A percentile compares a stretch with the other conserved stretches of the same genome.
These are phyloP conservation scores for Stenotaenia linearis DNA, from an alignment of 2,888 invertebrate species.

Conservation along the genomic window DNA sequence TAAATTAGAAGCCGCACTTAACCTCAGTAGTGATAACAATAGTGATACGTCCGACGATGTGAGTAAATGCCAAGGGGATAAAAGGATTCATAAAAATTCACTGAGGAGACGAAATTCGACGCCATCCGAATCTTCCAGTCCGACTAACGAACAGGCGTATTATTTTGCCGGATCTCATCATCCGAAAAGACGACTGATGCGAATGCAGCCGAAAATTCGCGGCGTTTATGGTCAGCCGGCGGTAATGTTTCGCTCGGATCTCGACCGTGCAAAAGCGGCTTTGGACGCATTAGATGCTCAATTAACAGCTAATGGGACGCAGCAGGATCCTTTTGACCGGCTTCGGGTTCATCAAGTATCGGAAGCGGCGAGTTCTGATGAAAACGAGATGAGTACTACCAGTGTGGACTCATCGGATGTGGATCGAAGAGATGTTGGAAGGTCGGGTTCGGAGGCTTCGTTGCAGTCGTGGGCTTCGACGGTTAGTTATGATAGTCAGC, in stretches of 20 bases:
- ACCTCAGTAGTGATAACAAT: conserved; percentile 37
- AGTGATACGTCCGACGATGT: conserved; percentile 36
- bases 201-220: conserved; percentile 38
- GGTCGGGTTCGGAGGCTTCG: conserved; percentile 56
- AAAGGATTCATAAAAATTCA: conserved; percentile 31
- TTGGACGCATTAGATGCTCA: conserved; percentile 37
- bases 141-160: conserved; percentile 34
- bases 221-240: conserved; percentile 40
- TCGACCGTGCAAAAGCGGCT: conserved; percentile 13
- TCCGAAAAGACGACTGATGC: conserved; percentile 33
- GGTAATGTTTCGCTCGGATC: background rate
- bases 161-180: conserved; percentile 33
- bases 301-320: conserved; percentile 38
- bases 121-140: conserved; percentile 35
- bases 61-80: conserved; percentile 33
- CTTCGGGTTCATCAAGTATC: conserved; percentile 1
- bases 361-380: conserved; percentile 54
- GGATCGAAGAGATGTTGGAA: conserved; percentile 35
- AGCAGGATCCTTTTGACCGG: conserved; percentile 37
- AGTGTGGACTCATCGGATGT: conserved; percentile 54
- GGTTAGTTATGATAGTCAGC: conserved; percentile 57
- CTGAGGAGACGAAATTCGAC: conserved; percentile 30
- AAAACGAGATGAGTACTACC: conserved; percentile 54
- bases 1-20: conserved; percentile 43
- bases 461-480: conserved; percentile 61